Evolutionary conservation across 2,888 invertebrate genomes (phyloP).

Genomic region (Cryptus viduatorius): DNA sequence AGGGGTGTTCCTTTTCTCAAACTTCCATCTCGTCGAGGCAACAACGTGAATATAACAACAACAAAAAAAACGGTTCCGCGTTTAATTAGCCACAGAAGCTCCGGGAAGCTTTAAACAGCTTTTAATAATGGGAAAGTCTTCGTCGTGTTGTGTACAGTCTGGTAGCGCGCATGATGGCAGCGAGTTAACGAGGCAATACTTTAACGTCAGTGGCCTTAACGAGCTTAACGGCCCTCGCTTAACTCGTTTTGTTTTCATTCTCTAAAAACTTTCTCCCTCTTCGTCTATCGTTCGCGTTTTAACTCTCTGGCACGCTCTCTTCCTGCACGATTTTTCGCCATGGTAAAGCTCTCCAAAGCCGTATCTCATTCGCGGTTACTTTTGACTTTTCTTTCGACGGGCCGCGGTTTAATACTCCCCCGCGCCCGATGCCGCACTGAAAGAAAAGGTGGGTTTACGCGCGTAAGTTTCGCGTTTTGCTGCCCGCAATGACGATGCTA

Average conservation of each 20-base stretch:
- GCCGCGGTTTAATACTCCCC: conserved; percentile 9
- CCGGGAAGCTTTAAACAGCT: conserved; percentile 75
- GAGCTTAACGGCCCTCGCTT: conserved; percentile 77
- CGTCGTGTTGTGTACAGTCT: conserved; percentile 65
- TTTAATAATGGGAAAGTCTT: conserved; percentile 79
- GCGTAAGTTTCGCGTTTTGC: conserved; percentile 22
- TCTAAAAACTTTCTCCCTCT: conserved; percentile 36
- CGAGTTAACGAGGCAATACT: conserved; percentile 81
- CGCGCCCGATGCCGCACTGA: neutral
- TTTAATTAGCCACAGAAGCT: conserved; percentile 76
- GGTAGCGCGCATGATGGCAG: conserved; percentile 40
- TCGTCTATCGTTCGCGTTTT: conserved; percentile 63
- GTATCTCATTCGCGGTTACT: conserved; percentile 57
- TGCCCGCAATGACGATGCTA: conserved; percentile 14
- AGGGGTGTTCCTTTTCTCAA: conserved; percentile 20
- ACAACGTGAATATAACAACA: conserved; percentile 69
- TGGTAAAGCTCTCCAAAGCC: conserved; percentile 36
- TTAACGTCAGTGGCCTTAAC: conserved; percentile 80
- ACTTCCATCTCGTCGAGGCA: conserved; percentile 34
- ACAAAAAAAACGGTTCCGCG: conserved; percentile 37
- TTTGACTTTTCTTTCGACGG: conserved; percentile 57
- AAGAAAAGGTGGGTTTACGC: conserved; percentile 7
- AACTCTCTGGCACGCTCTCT: conserved; percentile 63
- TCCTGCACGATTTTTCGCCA: conserved; percentile 70
- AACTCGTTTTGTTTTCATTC: conserved; percentile 69